Evolutionary conservation across 1,140 invertebrate genomes (phyloP), one percentile per base, ranked within the genome.

Genomic region (Drosophila busckii): DNA sequence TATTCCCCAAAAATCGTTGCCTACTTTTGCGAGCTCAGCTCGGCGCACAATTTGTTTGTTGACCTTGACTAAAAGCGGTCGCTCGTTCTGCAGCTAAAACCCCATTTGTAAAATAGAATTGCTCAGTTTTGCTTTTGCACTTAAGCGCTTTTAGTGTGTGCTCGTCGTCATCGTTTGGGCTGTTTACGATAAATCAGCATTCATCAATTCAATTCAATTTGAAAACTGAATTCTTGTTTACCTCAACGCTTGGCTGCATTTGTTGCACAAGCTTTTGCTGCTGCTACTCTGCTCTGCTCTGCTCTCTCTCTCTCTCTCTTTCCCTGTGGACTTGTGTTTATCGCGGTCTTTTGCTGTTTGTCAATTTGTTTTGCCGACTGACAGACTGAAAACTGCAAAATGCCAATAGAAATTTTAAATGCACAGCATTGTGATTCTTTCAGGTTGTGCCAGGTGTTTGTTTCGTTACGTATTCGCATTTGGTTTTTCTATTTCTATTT

Each of bases 361-460:
- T 54, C 56, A 54, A 32, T 50, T 50, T 50, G 46, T 50, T 50
- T 50, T n/a, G n/a, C n/a, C n/a, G n/a, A n/a, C n/a, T n/a, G n/a
- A n/a, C n/a, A 25, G 46, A 50, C 23, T 50, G 46, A 38, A 40
- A 50, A 20, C 49, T 60, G 56, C 56, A 42, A 60, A 60, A 45
- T 16, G 40, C 25, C 56, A 60, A 54, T 60, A 60, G 56, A 60
- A 60, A 60, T 60, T n/a, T 54, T 60, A 60, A 60, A 60, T 60
- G 56, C 31, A n/a, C 56, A 53, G 38, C 54, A 53, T 60, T 38
- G 23, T 31, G 46, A 41, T 50, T 50, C 13, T 16, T 25, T 45
- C 35, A 23, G 44, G 25, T 4, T 7, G 13, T 7, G 4, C 9
- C 29, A 16, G 16, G 20, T 45, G 20, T 22, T 25, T 34, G 2